Conservation (phyloP, 2,797 vertebrate species). For the Chiloscyllium punctatum region DNA sequence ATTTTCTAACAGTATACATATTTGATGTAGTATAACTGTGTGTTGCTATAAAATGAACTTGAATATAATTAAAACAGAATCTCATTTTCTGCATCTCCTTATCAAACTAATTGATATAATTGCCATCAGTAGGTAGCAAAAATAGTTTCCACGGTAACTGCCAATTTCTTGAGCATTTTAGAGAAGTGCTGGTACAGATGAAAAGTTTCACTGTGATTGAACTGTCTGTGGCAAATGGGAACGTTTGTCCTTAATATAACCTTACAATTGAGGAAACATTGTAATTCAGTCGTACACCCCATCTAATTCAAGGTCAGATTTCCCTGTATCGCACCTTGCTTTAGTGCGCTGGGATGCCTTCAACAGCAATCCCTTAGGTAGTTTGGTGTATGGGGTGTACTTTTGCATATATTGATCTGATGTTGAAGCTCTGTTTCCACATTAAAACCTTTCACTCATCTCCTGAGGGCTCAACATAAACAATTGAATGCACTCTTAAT, state of each 20-base stretch:
- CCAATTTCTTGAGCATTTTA: not conserved
- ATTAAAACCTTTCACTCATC: not conserved
- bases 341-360: not conserved
- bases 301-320: not conserved
- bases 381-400: not conserved
- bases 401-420: not conserved
- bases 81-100: conserved; percentile 12
- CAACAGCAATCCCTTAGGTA: not conserved
- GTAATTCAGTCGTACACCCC: not conserved
- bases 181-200: not conserved
- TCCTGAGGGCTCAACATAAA: too few relatives aligned
- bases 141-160: conserved; percentile 26
- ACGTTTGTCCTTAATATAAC: not conserved
- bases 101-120: conserved; percentile 28
- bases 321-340: not conserved
- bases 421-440: not conserved
- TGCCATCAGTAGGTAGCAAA: not conserved
- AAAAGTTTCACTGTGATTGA: conserved; percentile 13
- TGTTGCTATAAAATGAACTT: not conserved
- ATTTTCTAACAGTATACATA: not conserved
- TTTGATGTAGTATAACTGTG: conserved; percentile 16
- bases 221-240: not conserved
- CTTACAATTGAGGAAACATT: not conserved
- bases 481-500: not conserved
- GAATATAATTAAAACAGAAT: conserved; percentile 2